Evolutionary conservation across 1,140 invertebrate genomes (phyloP), one percentile per base, ranked within the genome.

Genomic region (Temnothorax longispinosus): DNA sequence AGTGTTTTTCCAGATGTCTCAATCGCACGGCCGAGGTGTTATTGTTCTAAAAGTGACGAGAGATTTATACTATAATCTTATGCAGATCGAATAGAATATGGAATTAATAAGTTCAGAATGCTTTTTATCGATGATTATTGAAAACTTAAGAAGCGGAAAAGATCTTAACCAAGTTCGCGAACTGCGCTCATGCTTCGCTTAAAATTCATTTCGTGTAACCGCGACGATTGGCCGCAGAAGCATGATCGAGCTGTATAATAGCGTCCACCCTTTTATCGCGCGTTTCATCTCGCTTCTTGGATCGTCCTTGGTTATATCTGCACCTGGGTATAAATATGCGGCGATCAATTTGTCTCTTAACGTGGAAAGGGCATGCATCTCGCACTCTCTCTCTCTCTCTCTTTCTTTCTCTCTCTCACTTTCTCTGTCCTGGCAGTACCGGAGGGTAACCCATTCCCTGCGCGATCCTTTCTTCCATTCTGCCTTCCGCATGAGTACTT

Each of bases 261-360:
- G 15, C 64, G 4, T 69, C n/a, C 32, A 13, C 72, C 62, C 60
- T 32, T 80, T 80, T 54, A 44, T 80, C 47, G 13, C 47, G 77
- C 13, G 5, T 69, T 69, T 71, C 27, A 71, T 13, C 50, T 44
- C 50, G 35, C 62, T 81, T 27, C 27, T 74, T 58, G 41, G 27
- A 6, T 72, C 21, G 67, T 82, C 52, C 67, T 82, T 58, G 52
- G 65, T 44, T 60, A 32, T 44, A 58, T 27, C 52, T 82, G 21
- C n/a, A 13, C 35, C n/a, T 50, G 76, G 76, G 44, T 81, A 81
- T 54, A 82, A 82, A 82, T 82, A 82, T 32, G 62, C 35, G 62
- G 62, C 77, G 80, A 84, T 84, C 69, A 75, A 84, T 84, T 60
- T 75, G 69, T 84, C 44, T 54, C n/a, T 38, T 47, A 60, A 84